Evolutionary conservation across 1,140 invertebrate species (phyloP).

Genomic region (Alviniconcha marisindica): DNA sequence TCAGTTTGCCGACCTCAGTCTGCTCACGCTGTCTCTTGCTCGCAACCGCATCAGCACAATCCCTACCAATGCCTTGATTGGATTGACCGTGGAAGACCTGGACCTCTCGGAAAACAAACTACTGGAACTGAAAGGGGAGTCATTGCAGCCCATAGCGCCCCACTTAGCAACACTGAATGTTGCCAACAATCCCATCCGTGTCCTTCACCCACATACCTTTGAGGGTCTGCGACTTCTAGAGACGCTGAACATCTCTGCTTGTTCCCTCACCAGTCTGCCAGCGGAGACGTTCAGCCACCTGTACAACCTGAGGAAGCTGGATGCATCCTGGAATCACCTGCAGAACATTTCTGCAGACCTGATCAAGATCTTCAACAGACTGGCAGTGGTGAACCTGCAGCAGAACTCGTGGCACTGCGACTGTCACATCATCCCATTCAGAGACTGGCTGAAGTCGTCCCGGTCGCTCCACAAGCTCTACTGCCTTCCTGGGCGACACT

Average conservation of each 20-base stretch:
- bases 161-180: conserved; percentile 52
- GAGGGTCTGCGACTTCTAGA: conserved; percentile 51
- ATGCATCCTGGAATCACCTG: conserved; percentile 60
- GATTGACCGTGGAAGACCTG: conserved; percentile 43
- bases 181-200: conserved; percentile 56
- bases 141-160: conserved; percentile 47
- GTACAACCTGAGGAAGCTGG: conserved; percentile 49
- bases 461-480: conserved; percentile 33
- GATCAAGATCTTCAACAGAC: conserved; percentile 48
- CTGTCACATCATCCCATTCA: conserved; percentile 58
- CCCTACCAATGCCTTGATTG: conserved; percentile 46
- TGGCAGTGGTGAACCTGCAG: conserved; percentile 48
- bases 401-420: conserved; percentile 64
- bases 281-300: conserved; percentile 46
- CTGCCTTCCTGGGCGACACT: conserved; percentile 30
- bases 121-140: conserved; percentile 37
- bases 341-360: conserved; percentile 51
- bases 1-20: conserved; percentile 55
- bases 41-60: conserved; percentile 55
- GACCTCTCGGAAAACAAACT: conserved; percentile 63
- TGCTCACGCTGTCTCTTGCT: conserved; percentile 55
- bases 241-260: conserved; percentile 59
- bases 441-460: conserved; percentile 50
- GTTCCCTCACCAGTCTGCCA: conserved; percentile 48
- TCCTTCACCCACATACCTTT: conserved; percentile 50